Evolutionary conservation across 2,797 vertebrate genomes (phyloP).

Genomic region (Tauraco hartlaubi): DNA sequence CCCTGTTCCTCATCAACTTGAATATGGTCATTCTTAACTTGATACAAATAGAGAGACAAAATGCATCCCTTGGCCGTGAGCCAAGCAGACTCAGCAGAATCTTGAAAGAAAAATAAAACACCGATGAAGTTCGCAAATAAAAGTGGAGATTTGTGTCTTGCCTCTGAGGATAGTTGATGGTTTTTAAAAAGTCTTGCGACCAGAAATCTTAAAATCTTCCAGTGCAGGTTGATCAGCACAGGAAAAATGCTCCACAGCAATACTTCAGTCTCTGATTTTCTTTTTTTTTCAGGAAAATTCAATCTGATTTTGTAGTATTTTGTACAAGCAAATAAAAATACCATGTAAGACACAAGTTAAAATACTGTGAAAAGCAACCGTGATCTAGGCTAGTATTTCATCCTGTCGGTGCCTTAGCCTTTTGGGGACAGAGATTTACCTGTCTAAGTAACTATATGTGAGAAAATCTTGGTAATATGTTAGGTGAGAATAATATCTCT

Average conservation of each 20-base stretch:
- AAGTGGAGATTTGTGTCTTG: slow-evolving; percentile 37
- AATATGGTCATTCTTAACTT: slow-evolving; percentile 6
- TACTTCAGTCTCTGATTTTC: neutral
- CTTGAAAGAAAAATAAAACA: slow-evolving; percentile 16
- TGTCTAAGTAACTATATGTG: neutral
- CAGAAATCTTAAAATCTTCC: slow-evolving; percentile 7
- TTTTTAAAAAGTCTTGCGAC: neutral
- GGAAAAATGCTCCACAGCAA: neutral
- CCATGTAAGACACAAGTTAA: neutral
- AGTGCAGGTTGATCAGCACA: neutral
- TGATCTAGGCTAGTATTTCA: neutral
- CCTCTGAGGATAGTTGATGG: neutral
- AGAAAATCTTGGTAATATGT: neutral
- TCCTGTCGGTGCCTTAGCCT: neutral
- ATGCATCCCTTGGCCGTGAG: slow-evolving; percentile 2
- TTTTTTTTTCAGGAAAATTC: neutral
- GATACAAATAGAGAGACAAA: slow-evolving; percentile 4
- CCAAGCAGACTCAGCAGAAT: slow-evolving; percentile 45
- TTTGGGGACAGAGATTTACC: neutral
- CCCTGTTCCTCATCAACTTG: neutral
- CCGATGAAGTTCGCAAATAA: slow-evolving; percentile 33
- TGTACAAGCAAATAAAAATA: slow-evolving; percentile 10
- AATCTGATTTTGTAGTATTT: neutral
- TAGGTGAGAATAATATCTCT: neutral
- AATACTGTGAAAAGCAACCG: neutral